These are phyloP conservation scores for Erythrolamprus reginae DNA, from an alignment of 2,113 vertebrate species.

Conservation along the genomic window DNA sequence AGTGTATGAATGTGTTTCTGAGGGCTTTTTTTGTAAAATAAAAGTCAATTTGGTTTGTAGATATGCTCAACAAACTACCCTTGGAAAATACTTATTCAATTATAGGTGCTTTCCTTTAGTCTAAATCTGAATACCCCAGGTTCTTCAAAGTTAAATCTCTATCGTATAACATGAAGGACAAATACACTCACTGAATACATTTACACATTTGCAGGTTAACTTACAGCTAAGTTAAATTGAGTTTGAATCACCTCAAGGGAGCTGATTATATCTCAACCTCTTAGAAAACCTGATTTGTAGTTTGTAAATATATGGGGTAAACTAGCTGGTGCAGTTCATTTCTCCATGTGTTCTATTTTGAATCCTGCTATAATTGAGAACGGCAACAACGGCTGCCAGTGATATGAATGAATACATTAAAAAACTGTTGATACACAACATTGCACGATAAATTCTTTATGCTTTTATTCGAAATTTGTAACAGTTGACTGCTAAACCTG, in stretches of 20 bases:
- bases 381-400: constrained; percentile 38
- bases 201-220: constrained; percentile 37
- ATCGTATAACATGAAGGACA: not conserved
- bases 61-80: not conserved
- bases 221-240: constrained; percentile 39
- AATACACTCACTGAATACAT: not conserved
- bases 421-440: constrained; percentile 18
- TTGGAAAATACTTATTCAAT: not conserved
- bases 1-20: not conserved
- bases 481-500: not conserved
- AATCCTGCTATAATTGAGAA: constrained; percentile 28
- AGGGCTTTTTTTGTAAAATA: not conserved
- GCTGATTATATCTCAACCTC: constrained; percentile 21
- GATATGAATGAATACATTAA: constrained; percentile 34
- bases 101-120: not conserved
- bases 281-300: constrained; percentile 36
- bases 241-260: constrained; percentile 25
- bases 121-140: not conserved
- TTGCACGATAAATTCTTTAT: constrained; percentile 25
- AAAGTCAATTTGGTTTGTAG: not conserved
- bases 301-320: constrained; percentile 13
- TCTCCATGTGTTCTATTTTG: constrained; percentile 44
- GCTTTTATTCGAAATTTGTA: constrained; percentile 26
- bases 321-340: constrained; percentile 24
- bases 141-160: constrained; percentile 7